Evolutionary conservation across 1,140 invertebrate species (phyloP), one percentile per base, ranked within the genome.

Genomic region (Panagrolaimus sp.): DNA sequence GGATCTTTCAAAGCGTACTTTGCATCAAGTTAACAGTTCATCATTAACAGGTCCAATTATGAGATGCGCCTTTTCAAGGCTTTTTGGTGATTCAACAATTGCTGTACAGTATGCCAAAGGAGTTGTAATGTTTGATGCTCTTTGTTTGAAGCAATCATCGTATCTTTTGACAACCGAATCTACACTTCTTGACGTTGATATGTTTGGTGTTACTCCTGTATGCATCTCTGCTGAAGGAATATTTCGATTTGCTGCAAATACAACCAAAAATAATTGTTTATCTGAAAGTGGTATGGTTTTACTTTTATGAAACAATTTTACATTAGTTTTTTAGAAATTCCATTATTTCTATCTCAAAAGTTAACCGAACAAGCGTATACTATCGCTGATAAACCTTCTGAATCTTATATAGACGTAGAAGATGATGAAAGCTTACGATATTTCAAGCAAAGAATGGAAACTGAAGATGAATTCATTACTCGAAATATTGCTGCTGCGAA

Each of bases 171-270:
- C 14, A 9, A 48, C 73, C 9, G 72, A 69, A 14, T 62, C 67
- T 20, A 75, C 42, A 20, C 57, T 77, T 27, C 47, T 83, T 25
- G 81, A 83, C 62, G 64, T 75, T 11, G 80, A 82, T 51, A 69
- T 82, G 67, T 77, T 79, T 66, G 80, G 80, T n/a, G 42, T 80
- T 1, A 80, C 69, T 11, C 80, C 81, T 0, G 61, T 82, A 16
- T 74, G 77, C 46, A 73, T 82, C 11, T 51, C 74, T 0, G 76
- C 75, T 8, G 81, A 83, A 61, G 75, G 76, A 23, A 66, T 66
- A 20, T 66, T 48, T 44, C 45, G 65, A 25, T 66, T 66, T 27
- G 65, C 65, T 9, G 47, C 65, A 16, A 47, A 48, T 14, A 66
- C 45, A 13, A 44, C 43, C 42, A 27, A 23, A 0, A 48, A 47